Percentiles rank a stretch among this genome's conserved stretches.
phyloP scores from a whole-genome alignment of 1,140 invertebrate species.

The Oncopeltus fasciatus region DNA sequence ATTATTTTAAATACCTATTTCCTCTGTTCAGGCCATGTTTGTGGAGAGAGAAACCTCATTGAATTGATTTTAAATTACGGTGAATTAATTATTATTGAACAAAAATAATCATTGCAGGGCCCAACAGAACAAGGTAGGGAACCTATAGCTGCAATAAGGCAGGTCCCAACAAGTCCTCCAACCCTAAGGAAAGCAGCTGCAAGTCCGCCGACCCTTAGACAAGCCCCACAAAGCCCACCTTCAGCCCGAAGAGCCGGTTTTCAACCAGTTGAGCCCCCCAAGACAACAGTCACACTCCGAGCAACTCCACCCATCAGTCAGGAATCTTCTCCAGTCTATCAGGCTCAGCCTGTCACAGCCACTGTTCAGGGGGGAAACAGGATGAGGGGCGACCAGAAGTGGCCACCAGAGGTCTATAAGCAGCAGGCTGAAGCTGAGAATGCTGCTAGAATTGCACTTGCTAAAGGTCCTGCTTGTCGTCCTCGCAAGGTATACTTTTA shows the following conservation, averaged over 20 bases:
- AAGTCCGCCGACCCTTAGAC: background rate
- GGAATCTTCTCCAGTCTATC: slow-evolving; percentile 37
- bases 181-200: background rate
- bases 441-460: slow-evolving; percentile 47
- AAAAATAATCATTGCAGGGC: no score
- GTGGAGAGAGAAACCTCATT: no score
- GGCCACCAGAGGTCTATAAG: slow-evolving; percentile 61
- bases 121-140: no score
- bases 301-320: slow-evolving; percentile 55
- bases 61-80: no score
- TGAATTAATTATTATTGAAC: no score
- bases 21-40: no score
- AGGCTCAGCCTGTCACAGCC: slow-evolving; percentile 51
- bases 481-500: slow-evolving; percentile 46
- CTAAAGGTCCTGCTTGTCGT: slow-evolving; percentile 54
- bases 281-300: slow-evolving; percentile 51
- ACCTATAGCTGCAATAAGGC: no score
- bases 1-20: no score
- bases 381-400: slow-evolving; percentile 69
- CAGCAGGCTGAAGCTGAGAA: slow-evolving; percentile 56
- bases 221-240: background rate
- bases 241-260: background rate
- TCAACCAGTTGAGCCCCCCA: slow-evolving; percentile 38
- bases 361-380: slow-evolving; percentile 53
- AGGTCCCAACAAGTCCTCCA: background rate